phyloP scores from a whole-genome alignment of 2,888 invertebrate genomes.

The Encarsia formosa region DNA sequence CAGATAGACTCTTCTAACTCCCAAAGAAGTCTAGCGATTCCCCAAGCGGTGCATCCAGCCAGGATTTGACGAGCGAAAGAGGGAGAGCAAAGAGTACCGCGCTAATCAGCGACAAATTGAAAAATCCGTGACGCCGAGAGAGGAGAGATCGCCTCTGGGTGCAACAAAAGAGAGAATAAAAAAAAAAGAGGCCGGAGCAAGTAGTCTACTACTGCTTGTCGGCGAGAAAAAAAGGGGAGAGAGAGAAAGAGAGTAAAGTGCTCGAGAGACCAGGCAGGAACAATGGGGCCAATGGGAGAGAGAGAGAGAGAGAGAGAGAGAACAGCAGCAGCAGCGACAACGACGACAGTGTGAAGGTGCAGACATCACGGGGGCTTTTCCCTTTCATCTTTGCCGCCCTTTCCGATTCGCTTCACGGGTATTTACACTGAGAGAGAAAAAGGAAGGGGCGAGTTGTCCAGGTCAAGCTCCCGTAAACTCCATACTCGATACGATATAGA shows the following conservation, averaged over 20 bases:
- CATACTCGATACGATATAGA: no score
- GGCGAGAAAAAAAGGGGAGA: neutral
- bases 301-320: constrained; percentile 6
- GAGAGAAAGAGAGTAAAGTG: neutral
- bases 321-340: constrained; percentile 14
- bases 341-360: constrained; percentile 6
- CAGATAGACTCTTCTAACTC: no score
- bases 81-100: neutral
- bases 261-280: neutral
- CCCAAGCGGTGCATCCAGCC: no score
- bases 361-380: constrained; percentile 2
- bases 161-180: neutral
- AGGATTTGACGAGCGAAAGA: neutral
- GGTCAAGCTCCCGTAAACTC: no score
- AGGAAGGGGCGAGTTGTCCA: neutral
- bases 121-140: neutral
- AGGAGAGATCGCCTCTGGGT: neutral
- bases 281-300: neutral
- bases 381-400: constrained; percentile 36
- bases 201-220: neutral
- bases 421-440: constrained; percentile 27
- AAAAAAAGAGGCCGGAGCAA: neutral
- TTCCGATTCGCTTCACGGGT: constrained; percentile 36
- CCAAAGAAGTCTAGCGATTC: no score
- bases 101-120: constrained; percentile 21